Base-by-base conservation (phyloP, 2,888 invertebrate genomes). In the Eurytoma californica region DNA sequence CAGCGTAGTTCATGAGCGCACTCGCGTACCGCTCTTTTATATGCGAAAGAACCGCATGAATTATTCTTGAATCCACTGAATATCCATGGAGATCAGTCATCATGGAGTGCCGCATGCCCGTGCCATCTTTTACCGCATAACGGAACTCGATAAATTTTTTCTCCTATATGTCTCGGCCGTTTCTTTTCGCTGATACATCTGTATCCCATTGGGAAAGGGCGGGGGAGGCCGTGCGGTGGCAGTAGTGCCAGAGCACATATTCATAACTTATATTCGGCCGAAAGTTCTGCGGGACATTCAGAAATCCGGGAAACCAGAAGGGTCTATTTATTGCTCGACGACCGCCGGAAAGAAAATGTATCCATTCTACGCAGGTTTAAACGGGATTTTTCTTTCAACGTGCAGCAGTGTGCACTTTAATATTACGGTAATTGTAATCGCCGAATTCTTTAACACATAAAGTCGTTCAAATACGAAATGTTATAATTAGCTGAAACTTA, bases 81-180 rank as follows among this genome's bases (percentile, higher is more conserved):
- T 84, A 84, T 84, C 83, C 82, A 82, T 83, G 83, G 81, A 84
- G 86, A 86, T 86, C 86, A 84, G 82, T 85, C 84, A 84, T 70
- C 60, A 18, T 58, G 14, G 13, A 55, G 24, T 61, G 51, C 67
- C 2, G 28, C 30, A 28, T 60, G 20, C 58, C 47, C 13, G 24
- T 69, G 24, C 61, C n/a, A 18, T 12, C 47, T 53, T n/a, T 53
- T n/a, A n/a, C 53, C n/a, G n/a, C n/a, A 53, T 53, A 57, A 65
- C 65, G 53, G 51, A 66, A 72, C 66, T 72, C 67, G 47, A 79
- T 79, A 73, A 66, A 79, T 79, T 75, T 75, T 39, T 73, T 69
- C 55, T 30, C 53, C 24, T 24, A 18, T 28, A 69, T 65, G 63
- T 24, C 53, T 39, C 39, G 39, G n/a, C 51, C 72, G 58, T 80